Evolutionary conservation across 1,140 invertebrate species (phyloP), one percentile per base, ranked within the genome.

Genomic region (Luehdorfia chinensis): DNA sequence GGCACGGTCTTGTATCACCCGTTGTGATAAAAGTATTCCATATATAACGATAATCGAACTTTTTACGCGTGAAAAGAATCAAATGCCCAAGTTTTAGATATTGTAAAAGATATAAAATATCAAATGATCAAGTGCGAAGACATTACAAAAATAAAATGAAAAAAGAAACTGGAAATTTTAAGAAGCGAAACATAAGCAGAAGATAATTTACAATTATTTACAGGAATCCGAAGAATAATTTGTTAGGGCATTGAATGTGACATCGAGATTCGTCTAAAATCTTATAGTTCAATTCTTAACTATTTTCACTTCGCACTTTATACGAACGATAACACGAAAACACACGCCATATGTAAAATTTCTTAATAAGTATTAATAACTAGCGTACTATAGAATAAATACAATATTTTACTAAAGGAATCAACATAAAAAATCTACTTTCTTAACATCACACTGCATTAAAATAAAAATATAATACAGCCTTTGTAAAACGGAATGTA

Each of bases 401-500:
- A 34, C 31, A 11, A 27, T 6, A 13, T 14, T 11, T 28, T 23
- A 15, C 12, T 14, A 19, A 28, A n/a, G 27, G 7, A 46, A 33
- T 23, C 16, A 7, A 23, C n/a, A n/a, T n/a, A n/a, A n/a, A 36
- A 28, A 34, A 18, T 8, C 43, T 47, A 47, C 21, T 1, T 25
- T 14, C 25, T 2, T 9, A 9, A 41, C 23, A 34, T 34, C 23
- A 48, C 47, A 47, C 23, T 21, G 32, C 54, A 9, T 52, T 37
- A 31, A 47, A 27, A 37, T 23, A 43, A 31, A 47, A 27, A 37
- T 23, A 43, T 34, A 47, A 15, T 31, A 49, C 55, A 57, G 55
- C 50, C 55, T 53, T 57, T 49, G 6, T 25, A 46, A 48, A 45
- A 53, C 50, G 55, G 55, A 52, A 55, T 53, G 30, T 43, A 47